Evolutionary conservation across 2,888 invertebrate species (phyloP).

Genomic region (Busseola fusca): DNA sequence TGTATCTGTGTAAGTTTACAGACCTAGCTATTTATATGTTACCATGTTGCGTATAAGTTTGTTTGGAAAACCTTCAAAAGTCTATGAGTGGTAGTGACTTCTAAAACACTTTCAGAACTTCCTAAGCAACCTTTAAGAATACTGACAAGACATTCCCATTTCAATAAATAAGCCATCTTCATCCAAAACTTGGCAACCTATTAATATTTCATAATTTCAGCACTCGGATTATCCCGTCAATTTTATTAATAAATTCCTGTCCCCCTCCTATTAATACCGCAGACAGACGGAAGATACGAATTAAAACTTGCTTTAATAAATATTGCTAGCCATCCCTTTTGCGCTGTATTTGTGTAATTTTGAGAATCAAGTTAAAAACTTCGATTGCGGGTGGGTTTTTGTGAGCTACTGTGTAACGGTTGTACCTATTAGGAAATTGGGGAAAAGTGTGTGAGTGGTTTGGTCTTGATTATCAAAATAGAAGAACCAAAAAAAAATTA

Average conservation of each 20-base stretch:
- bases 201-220: constrained; percentile 16
- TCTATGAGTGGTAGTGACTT: not conserved
- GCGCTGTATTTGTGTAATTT: constrained; percentile 47
- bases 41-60: not conserved
- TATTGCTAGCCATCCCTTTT: constrained; percentile 47
- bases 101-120: not conserved
- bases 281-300: constrained; percentile 47
- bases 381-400: constrained; percentile 39
- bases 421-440: constrained; percentile 4
- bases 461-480: not conserved
- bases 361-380: constrained; percentile 55
- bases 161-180: not conserved
- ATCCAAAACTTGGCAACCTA: not conserved
- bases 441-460: not conserved
- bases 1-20: not conserved
- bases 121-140: not conserved
- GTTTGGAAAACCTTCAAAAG: not conserved
- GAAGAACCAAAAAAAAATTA: not conserved
- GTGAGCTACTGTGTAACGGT: constrained; percentile 13
- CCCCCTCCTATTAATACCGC: constrained; percentile 24
- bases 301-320: constrained; percentile 60
- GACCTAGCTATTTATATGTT: not conserved
- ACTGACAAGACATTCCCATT: not conserved
- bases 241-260: constrained; percentile 38
- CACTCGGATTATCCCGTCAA: constrained; percentile 23